Evolutionary conservation across 2,797 vertebrate genomes (phyloP), one percentile per base, ranked within the genome.

Genomic region (Rhinoraja longicauda): DNA sequence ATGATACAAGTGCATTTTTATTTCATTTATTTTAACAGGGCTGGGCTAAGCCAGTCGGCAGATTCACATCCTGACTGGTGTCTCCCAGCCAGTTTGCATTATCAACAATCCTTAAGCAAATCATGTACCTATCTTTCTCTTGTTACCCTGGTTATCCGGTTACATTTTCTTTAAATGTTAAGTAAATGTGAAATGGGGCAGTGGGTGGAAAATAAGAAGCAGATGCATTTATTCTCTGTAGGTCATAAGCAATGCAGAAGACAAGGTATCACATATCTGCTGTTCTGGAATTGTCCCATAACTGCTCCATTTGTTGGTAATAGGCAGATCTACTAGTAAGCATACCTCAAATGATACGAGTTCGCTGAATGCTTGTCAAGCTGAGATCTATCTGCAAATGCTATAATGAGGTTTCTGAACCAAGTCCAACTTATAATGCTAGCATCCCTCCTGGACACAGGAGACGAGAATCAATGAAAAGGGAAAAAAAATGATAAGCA

Each of bases 381-480:
- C 88, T 36, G 19, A 39, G 64, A 72, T 39, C n/a, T 24, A 32
- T 39, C 64, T 70, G 62, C 59, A 90, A 15, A 90, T 90, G 32
- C 0, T 17, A 72, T 36, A 39, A 32, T 17, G 19, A 19, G 7
- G 64, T 72, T 67, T 90, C 36, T 90, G 88, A 72, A 67, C 64
- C 24, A 17, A 15, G 62, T 70, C 88, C 88, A 90, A 90, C 17
- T 72, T 90, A 67, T 21, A 90, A 36, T 90, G 62, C n/a, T 70
- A n/a, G 64, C 64, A 36, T 70, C 32, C 62, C 64, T 67, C 62
- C 64, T 39, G 64, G 21, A 3, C 88, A 70, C 36, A 67, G 36
- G 29, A 90, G 59, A 90, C 67, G 15, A 67, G 32, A 88, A 88
- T 64, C 84, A 88, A 88, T 88, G 84, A 88, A 67, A 67, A 53